These are phyloP conservation scores for Agonopterix alstromeriana DNA, from an alignment of 2,888 invertebrate species.

Conservation along the genomic window DNA sequence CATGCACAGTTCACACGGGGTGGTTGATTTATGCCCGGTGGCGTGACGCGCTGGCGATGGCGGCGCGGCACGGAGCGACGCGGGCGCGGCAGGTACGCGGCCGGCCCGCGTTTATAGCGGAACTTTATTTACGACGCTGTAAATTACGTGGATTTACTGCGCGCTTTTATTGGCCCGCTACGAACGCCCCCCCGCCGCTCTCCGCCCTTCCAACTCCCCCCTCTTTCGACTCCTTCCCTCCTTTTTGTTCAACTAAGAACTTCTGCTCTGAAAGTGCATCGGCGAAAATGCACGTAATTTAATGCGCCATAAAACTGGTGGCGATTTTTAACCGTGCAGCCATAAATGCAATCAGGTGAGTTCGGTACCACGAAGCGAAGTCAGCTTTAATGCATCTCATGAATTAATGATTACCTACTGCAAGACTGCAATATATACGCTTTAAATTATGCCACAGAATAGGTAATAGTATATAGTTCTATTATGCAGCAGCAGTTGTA, in stretches of 20 bases:
- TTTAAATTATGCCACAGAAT: too few relatives aligned
- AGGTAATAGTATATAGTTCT: too few relatives aligned
- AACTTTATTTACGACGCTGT: slow-evolving; percentile 74
- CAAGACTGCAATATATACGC: too few relatives aligned
- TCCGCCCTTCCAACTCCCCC: slow-evolving; percentile 37
- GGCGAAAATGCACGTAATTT: slow-evolving; percentile 41
- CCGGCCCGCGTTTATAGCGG: slow-evolving; percentile 65
- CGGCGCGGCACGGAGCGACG: slow-evolving; percentile 22
- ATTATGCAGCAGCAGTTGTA: too few relatives aligned
- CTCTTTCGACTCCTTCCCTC: slow-evolving; percentile 34
- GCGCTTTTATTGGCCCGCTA: slow-evolving; percentile 71
- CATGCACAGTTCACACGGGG: slow-evolving; percentile 48
- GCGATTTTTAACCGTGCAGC: slow-evolving; percentile 20
- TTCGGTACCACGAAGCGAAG: too few relatives aligned
- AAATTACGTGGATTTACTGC: slow-evolving; percentile 76
- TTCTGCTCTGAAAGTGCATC: slow-evolving; percentile 40
- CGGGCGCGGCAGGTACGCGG: slow-evolving; percentile 61
- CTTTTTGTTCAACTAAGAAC: slow-evolving; percentile 35
- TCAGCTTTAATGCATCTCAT: too few relatives aligned
- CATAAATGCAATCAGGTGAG: slow-evolving; percentile 15
- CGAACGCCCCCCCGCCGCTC: slow-evolving; percentile 37
- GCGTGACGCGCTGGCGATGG: slow-evolving; percentile 23
- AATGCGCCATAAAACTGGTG: slow-evolving; percentile 41
- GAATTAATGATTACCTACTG: too few relatives aligned
- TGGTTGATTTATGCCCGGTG: slow-evolving; percentile 37